These are phyloP conservation scores for Andrena minutula DNA, from an alignment of 2,888 invertebrate genomes.

Conservation along the genomic window DNA sequence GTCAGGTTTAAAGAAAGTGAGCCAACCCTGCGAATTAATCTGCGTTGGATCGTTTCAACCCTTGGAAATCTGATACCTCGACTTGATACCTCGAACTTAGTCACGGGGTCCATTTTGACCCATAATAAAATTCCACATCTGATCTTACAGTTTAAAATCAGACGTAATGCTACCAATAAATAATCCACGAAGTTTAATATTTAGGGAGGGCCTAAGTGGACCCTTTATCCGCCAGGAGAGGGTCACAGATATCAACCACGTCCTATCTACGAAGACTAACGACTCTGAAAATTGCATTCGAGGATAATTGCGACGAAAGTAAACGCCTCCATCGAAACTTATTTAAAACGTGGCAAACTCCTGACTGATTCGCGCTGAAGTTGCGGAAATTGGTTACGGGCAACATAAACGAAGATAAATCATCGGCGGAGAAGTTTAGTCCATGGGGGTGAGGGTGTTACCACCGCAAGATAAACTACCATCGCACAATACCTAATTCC, in stretches of 20 bases:
- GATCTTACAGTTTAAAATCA: too few species aligned
- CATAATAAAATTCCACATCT: too few species aligned
- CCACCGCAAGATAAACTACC: constrained; percentile 59
- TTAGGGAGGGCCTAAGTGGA: too few species aligned
- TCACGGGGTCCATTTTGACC: too few species aligned
- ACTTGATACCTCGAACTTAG: too few species aligned
- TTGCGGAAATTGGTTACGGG: constrained; percentile 62
- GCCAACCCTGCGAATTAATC: not conserved
- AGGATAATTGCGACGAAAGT: constrained; percentile 36
- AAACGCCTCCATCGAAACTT: constrained; percentile 43
- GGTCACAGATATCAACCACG: not conserved
- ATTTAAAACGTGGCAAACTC: constrained; percentile 54
- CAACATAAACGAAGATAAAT: constrained; percentile 61
- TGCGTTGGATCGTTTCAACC: too few species aligned
- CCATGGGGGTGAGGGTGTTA: constrained; percentile 38
- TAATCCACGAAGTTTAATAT: too few species aligned
- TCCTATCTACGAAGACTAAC: not conserved
- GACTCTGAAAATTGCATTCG: constrained; percentile 32
- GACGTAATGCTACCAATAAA: too few species aligned
- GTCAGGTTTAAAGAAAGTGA: constrained; percentile 7
- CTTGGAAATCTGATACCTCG: too few species aligned
- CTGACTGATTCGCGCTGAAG: constrained; percentile 57
- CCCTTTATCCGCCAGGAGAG: not conserved
- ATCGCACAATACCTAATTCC: constrained; percentile 57
- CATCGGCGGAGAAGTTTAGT: constrained; percentile 58